Evolutionary conservation across 2,113 vertebrate genomes (phyloP).

Genomic region (Artemisiospiza belli): DNA sequence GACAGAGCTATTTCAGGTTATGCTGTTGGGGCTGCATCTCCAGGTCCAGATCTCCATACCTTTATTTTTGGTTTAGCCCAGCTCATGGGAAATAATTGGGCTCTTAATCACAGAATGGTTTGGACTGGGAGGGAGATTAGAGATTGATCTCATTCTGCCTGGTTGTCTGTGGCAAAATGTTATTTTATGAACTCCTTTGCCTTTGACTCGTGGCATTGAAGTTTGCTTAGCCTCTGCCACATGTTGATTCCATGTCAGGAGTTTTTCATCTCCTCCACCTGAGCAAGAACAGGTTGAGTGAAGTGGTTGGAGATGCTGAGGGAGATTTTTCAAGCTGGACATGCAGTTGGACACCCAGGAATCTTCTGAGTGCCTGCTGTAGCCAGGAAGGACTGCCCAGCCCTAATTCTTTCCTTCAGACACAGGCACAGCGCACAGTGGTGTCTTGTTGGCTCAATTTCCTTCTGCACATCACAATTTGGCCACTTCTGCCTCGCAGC

Average conservation of each 20-base stretch:
- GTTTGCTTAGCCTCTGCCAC: background rate
- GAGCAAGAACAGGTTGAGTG: background rate
- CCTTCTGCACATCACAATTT: background rate
- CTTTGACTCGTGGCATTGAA: background rate
- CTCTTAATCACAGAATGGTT: background rate
- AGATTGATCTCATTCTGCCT: background rate
- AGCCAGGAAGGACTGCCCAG: background rate
- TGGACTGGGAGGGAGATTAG: background rate
- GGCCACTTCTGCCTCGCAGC: background rate
- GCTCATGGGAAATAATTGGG: background rate
- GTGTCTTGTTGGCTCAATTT: background rate
- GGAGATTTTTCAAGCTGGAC: background rate
- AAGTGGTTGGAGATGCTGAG: background rate
- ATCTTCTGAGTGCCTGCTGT: background rate
- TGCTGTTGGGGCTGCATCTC: background rate
- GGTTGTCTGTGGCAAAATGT: background rate
- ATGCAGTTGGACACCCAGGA: background rate
- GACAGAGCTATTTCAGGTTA: background rate
- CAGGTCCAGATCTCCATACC: background rate
- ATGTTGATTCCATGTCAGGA: fast-evolving
- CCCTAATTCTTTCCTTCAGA: background rate
- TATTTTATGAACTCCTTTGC: background rate
- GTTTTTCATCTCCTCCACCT: background rate
- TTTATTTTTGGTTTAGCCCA: background rate
- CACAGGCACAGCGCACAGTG: background rate